phyloP scores from a whole-genome alignment of 2,888 invertebrate species.

The Phortica magna region DNA sequence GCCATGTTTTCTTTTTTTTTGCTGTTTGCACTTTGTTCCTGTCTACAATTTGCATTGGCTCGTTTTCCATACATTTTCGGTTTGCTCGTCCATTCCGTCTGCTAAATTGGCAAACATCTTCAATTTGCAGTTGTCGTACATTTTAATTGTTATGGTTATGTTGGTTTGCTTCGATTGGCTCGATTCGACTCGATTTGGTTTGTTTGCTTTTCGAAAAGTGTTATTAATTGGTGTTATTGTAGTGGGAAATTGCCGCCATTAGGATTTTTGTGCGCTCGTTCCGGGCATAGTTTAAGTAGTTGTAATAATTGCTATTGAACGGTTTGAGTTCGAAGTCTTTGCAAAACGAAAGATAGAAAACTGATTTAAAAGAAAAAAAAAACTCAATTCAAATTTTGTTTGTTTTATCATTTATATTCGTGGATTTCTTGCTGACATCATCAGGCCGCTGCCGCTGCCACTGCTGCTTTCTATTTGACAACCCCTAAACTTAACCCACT shows the following conservation, averaged over 20 bases:
- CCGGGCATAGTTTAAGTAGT: neutral
- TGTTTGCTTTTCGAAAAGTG: neutral
- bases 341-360: too few species aligned
- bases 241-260: neutral
- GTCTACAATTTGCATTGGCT: neutral
- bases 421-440: too few species aligned
- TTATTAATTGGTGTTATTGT: slow-evolving; percentile 6
- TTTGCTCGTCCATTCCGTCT: slow-evolving; percentile 25
- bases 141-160: slow-evolving; percentile 72
- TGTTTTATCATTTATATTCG: too few species aligned
- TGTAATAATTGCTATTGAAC: neutral
- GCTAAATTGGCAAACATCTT: slow-evolving; percentile 60
- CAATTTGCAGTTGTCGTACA: slow-evolving; percentile 72
- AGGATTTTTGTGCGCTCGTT: neutral
- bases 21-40: neutral
- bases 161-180: neutral
- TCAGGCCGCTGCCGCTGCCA: neutral
- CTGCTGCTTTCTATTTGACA: neutral
- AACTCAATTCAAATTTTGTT: too few species aligned
- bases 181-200: neutral
- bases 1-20: neutral
- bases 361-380: too few species aligned
- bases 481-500: neutral
- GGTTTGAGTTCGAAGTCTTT: too few species aligned
- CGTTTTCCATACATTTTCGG: too few species aligned